Evolutionary conservation across 2,113 vertebrate genomes (phyloP), one percentile per base, ranked within the genome.

Genomic region (Orycteropus afer): DNA sequence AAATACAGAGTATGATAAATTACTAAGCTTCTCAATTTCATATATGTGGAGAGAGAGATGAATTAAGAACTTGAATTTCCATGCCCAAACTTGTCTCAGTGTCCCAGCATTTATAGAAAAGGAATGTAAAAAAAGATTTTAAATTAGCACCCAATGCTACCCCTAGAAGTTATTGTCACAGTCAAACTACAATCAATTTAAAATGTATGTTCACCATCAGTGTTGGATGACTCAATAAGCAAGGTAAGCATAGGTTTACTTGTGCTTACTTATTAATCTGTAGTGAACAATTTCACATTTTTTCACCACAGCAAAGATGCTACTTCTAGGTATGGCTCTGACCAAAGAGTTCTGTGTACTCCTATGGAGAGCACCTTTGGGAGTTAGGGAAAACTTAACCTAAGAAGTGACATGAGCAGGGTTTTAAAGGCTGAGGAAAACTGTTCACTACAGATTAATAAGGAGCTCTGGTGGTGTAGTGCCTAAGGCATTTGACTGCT

Each of bases 1-100:
- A 97, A 97, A 97, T 97, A 96, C 67, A 95, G 82, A 92, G 74
- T 87, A 95, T 97, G 91, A 97, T 97, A 97, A 98, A 97, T 97
- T 86, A 91, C 87, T 78, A 34, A 65, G 59, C 15, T 86, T 95
- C 92, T 97, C 89, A 83, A 96, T 97, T 97, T 97, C 96, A 97
- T 94, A 89, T 90, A 97, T 95, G 90, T 84, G 59, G 92, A 97
- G 42, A 85, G 90, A 97, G 79, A 45, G 42, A 22, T 94, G 96
- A 96, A 94, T 92, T 97, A 96, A 94, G 47, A 78, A 45, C 89
- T 84, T 90, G 79, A 97, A 95, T 91, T 67, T 97, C 91, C 89
- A 49, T 98, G 95, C 81, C 71, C 89, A 95, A 95, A 95, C 95
- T 90, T 98, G 96, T 97, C 93, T 94, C 63, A 95, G 93, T 69